A percentile compares a stretch with the other conserved stretches of the same genome.
Conservation (phyloP, 1,140 invertebrate species). For the Dryas iulia region DNA sequence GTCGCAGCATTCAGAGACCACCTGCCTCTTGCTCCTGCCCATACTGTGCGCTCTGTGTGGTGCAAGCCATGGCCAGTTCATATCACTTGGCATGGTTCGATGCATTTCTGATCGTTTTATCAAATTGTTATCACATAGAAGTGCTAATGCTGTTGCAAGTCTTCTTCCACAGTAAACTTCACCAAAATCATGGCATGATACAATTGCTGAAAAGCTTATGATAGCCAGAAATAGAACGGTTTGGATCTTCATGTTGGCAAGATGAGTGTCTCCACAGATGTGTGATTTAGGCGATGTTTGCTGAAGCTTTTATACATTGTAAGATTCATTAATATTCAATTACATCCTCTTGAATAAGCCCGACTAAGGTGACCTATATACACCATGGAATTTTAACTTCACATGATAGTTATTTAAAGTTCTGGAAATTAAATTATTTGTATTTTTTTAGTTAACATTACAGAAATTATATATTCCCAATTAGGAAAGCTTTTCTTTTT, state of each 20-base stretch:
- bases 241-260: constrained; percentile 19
- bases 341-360: too few relatives aligned
- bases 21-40: constrained; percentile 26
- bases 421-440: too few relatives aligned
- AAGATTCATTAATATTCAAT: neutral
- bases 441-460: too few relatives aligned
- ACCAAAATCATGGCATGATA: neutral
- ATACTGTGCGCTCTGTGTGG: constrained; percentile 27
- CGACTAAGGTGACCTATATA: too few relatives aligned
- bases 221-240: constrained; percentile 5
- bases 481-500: too few relatives aligned
- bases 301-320: constrained; percentile 6
- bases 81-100: neutral
- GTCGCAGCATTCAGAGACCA: constrained; percentile 38
- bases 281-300: neutral
- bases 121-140: constrained; percentile 24
- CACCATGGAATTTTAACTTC: neutral
- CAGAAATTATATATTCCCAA: too few relatives aligned
- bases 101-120: constrained; percentile 18
- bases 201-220: neutral
- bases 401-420: too few relatives aligned
- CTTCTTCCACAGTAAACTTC: constrained; percentile 28
- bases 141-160: constrained; percentile 18
- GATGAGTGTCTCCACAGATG: neutral
- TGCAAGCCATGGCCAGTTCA: constrained; percentile 30